Percentiles rank a stretch among this genome's conserved stretches.
Evolutionary conservation across 2,113 vertebrate species (phyloP).

Genomic region (Coptodon bakossiorum): DNA sequence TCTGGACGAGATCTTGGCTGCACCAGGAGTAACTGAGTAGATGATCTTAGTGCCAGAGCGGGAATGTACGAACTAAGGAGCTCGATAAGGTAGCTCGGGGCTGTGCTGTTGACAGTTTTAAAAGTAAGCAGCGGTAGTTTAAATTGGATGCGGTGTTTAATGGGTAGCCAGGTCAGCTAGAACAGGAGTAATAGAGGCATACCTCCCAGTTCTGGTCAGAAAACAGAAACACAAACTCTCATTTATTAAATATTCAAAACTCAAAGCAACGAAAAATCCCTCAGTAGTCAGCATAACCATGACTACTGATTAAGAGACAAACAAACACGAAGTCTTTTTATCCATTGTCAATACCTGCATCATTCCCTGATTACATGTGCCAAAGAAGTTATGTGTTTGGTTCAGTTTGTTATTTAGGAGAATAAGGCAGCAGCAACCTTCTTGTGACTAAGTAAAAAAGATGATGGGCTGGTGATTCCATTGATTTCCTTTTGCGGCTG

Average conservation of each 20-base stretch:
- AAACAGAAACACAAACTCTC: rapidly evolving
- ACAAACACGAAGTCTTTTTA: neutral
- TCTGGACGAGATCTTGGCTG: too few relatives aligned
- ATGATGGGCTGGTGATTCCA: neutral
- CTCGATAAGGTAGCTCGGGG: too few relatives aligned
- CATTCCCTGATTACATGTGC: neutral
- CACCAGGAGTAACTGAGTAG: too few relatives aligned
- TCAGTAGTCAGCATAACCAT: neutral
- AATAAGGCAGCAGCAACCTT: neutral
- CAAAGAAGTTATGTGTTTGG: neutral
- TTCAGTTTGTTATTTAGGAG: neutral
- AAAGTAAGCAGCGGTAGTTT: too few relatives aligned
- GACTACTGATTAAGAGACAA: neutral
- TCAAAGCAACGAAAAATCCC: neutral
- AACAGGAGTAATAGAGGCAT: too few relatives aligned
- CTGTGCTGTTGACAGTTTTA: too few relatives aligned
- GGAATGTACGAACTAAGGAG: too few relatives aligned
- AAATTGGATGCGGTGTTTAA: too few relatives aligned
- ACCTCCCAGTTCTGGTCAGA: too few relatives aligned
- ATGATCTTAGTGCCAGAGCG: too few relatives aligned
- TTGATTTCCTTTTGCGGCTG: rapidly evolving
- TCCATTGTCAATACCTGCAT: neutral
- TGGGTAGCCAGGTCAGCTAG: too few relatives aligned
- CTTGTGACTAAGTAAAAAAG: neutral
- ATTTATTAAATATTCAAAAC: neutral